Percentiles rank a stretch among this genome's conserved stretches.
These are phyloP conservation scores for Oenanthe melanoleuca DNA, from an alignment of 2,113 vertebrate species.

Conservation along the genomic window DNA sequence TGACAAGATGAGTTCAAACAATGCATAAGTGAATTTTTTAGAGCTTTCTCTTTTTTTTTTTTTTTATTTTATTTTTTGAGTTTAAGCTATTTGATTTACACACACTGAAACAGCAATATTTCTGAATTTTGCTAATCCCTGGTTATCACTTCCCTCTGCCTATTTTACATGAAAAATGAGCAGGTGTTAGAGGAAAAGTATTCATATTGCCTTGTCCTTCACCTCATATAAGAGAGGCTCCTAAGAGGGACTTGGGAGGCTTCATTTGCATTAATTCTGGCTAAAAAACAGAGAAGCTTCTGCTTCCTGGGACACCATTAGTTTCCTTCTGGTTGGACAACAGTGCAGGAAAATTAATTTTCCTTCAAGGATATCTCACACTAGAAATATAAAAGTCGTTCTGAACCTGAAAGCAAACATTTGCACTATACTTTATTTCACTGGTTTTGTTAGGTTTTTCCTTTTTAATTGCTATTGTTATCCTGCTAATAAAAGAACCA, in stretches of 20 bases:
- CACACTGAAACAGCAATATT: not conserved
- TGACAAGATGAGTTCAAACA: not conserved
- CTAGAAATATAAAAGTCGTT: not conserved
- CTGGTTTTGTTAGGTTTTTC: not conserved
- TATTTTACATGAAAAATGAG: not conserved
- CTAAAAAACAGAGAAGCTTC: not conserved
- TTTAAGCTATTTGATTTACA: not conserved
- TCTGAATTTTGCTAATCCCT: not conserved
- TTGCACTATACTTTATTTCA: not conserved
- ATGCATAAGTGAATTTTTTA: not conserved
- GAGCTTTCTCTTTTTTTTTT: not conserved
- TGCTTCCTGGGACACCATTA: not conserved
- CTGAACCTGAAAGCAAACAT: not conserved
- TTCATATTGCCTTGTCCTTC: not conserved
- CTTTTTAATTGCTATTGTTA: not conserved
- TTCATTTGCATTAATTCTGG: not conserved
- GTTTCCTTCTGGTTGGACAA: not conserved
- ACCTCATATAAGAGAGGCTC: not conserved
- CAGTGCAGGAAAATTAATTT: not conserved
- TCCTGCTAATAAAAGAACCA: not conserved
- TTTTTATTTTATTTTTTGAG: not conserved
- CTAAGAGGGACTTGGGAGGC: no score
- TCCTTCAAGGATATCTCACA: not conserved
- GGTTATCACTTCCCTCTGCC: not conserved
- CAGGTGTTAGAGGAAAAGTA: not conserved